A percentile compares a stretch with the other conserved stretches of the same genome.
Conservation (phyloP, 2,113 vertebrate genomes). For the Macquaria australasica region DNA sequence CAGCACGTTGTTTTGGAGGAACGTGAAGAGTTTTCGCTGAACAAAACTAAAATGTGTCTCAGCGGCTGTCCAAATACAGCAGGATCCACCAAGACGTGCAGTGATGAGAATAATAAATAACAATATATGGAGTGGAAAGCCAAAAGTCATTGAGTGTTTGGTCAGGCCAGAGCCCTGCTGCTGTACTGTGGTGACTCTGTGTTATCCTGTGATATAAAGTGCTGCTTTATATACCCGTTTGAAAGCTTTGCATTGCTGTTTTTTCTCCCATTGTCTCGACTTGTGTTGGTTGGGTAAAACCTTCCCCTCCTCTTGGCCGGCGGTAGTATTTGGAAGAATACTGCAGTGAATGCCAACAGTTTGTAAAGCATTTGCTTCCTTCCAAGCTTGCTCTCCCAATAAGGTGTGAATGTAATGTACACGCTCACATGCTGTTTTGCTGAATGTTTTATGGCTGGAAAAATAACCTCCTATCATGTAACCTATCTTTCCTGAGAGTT, state of each 20-base stretch:
- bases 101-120: conserved; percentile 42
- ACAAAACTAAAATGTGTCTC: conserved; percentile 4
- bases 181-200: conserved; percentile 2
- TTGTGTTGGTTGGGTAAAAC: conserved; percentile 47
- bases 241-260: conserved; percentile 36
- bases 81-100: conserved; percentile 19
- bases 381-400: conserved; percentile 35
- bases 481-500: conserved; percentile 24
- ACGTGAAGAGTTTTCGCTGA: conserved; percentile 1
- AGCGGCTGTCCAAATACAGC: conserved; percentile 44
- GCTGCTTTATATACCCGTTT: conserved; percentile 46
- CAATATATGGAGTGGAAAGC: conserved; percentile 33
- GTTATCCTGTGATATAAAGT: conserved; percentile 31
- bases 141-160: neutral
- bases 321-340: conserved; percentile 46
- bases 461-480: conserved; percentile 15
- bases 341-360: conserved; percentile 34
- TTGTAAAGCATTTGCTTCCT: conserved; percentile 36
- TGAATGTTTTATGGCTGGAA: conserved; percentile 41
- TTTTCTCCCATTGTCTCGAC: conserved; percentile 8
- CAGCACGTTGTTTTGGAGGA: conserved; percentile 9
- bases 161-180: conserved; percentile 22
- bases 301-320: conserved; percentile 55
- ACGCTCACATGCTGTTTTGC: conserved; percentile 13
- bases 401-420: conserved; percentile 51